Conservation (phyloP, 2,113 vertebrate species). For the Ophthalmolycus amberensis region DNA sequence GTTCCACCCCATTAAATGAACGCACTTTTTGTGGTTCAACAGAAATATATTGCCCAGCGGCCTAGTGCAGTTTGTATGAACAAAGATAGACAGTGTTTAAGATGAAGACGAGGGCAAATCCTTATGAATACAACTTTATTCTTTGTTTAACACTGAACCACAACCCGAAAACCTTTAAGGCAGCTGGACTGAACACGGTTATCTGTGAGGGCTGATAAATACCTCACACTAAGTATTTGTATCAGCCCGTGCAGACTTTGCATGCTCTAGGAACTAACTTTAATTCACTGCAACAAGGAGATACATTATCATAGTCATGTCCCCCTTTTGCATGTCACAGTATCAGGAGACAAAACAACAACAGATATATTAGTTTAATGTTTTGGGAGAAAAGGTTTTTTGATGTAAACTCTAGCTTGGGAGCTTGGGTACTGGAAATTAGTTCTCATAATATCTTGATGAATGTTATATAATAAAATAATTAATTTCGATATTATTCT, state of each 20-base stretch:
- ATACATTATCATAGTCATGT: background rate
- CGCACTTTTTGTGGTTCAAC: background rate
- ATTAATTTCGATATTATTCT: too few species aligned
- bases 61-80: background rate
- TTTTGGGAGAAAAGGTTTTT: background rate
- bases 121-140: background rate
- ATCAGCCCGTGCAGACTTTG: background rate
- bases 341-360: background rate
- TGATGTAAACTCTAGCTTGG: background rate
- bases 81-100: conserved; percentile 13
- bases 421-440: background rate
- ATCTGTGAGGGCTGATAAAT: conserved; percentile 35
- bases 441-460: background rate
- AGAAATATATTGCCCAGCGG: background rate
- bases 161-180: conserved; percentile 19
- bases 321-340: background rate
- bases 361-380: background rate
- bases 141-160: conserved; percentile 27
- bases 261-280: background rate
- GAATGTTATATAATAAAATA: background rate
- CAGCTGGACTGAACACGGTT: conserved; percentile 33
- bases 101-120: background rate
- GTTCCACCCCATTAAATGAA: background rate
- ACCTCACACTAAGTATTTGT: conserved; percentile 19
- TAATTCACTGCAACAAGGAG: background rate